phyloP scores from a whole-genome alignment of 2,797 vertebrate genomes.

The Hozukius guyotensis region DNA sequence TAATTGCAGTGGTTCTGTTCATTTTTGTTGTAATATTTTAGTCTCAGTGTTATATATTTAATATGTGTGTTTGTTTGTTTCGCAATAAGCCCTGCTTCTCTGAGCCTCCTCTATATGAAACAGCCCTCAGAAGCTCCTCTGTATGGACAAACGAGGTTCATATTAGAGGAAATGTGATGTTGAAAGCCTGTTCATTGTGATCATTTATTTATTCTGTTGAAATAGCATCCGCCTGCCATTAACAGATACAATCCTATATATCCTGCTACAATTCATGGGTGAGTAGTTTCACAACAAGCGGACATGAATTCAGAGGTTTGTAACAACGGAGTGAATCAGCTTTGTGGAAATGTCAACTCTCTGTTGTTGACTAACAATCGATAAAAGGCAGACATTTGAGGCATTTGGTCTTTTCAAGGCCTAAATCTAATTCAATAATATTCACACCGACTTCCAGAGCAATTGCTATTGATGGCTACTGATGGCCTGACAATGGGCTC shows the following conservation, averaged over 20 bases:
- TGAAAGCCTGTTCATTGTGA: not conserved
- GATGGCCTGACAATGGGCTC: slow-evolving; percentile 45
- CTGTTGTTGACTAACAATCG: slow-evolving; percentile 53
- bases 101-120: not conserved
- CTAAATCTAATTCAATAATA: slow-evolving; percentile 51
- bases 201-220: not conserved
- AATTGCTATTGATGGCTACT: slow-evolving; percentile 53
- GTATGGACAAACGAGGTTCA: not conserved
- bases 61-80: not conserved
- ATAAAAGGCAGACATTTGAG: slow-evolving; percentile 48
- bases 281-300: slow-evolving; percentile 22
- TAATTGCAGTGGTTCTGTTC: not conserved
- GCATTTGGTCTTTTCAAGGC: slow-evolving; percentile 43
- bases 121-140: not conserved
- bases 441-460: slow-evolving; percentile 47
- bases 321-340: slow-evolving; percentile 48
- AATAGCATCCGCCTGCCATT: not conserved
- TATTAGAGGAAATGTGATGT: not conserved
- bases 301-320: slow-evolving; percentile 43
- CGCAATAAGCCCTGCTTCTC: not conserved
- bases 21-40: not conserved
- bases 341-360: slow-evolving; percentile 67
- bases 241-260: not conserved
- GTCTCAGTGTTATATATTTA: not conserved
- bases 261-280: not conserved